Evolutionary conservation across 2,888 invertebrate genomes (phyloP).

Genomic region (Dolichopus griseipennis): DNA sequence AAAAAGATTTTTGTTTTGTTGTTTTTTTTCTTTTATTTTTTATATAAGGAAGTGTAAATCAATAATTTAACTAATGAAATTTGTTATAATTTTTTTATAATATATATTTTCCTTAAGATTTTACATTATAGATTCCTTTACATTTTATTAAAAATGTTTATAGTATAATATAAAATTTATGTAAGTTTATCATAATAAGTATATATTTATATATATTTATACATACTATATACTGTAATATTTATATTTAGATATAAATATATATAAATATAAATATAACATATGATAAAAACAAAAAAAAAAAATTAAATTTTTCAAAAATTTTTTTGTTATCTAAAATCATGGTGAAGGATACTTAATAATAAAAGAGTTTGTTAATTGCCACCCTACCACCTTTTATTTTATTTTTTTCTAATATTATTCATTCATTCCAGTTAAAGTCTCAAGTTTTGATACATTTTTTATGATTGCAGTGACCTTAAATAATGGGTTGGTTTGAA

Average conservation of each 20-base stretch:
- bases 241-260: too few relatives aligned
- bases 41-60: not conserved
- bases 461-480: not conserved
- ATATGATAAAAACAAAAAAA: too few relatives aligned
- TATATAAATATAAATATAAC: too few relatives aligned
- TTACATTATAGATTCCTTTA: too few relatives aligned
- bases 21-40: not conserved
- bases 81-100: not conserved
- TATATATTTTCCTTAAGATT: not conserved
- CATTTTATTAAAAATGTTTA: not conserved
- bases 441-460: not conserved
- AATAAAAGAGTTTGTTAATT: not conserved
- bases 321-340: not conserved
- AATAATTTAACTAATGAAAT: slow-evolving; percentile 2
- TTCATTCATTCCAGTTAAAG: not conserved
- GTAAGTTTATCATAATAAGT: not conserved
- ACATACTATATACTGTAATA: too few relatives aligned
- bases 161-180: not conserved
- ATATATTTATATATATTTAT: not conserved
- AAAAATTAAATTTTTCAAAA: not conserved
- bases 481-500: not conserved
- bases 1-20: too few relatives aligned
- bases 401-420: not conserved
- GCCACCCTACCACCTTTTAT: not conserved
- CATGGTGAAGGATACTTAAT: slow-evolving; percentile 4